These are phyloP conservation scores for Centrocercus urophasianus DNA, from an alignment of 2,113 vertebrate genomes.

Conservation along the genomic window DNA sequence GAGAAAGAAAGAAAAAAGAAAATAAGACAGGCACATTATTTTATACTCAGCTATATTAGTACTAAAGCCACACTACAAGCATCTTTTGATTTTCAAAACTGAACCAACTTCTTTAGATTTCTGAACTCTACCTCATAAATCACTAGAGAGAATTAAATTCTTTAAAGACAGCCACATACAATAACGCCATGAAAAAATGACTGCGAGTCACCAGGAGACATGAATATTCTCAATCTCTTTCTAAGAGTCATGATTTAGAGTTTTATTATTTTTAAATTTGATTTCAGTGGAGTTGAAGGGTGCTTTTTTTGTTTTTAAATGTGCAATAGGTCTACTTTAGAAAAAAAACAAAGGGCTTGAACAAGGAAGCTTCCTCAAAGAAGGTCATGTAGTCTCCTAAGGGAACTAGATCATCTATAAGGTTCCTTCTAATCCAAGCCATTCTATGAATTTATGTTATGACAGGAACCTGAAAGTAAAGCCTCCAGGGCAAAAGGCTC, in stretches of 20 bases:
- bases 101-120: neutral
- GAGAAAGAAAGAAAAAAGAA: constrained; percentile 42
- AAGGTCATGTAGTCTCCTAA: neutral
- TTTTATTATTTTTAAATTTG: neutral
- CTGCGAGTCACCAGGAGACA: neutral
- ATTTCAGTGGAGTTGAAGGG: neutral
- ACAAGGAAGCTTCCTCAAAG: neutral
- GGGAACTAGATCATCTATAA: neutral
- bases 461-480: neutral
- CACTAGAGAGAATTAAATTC: neutral
- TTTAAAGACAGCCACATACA: neutral
- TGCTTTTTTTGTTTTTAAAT: neutral
- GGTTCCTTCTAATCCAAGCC: neutral
- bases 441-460: neutral
- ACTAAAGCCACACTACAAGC: neutral
- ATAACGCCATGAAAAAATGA: neutral
- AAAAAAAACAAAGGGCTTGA: neutral
- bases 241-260: neutral
- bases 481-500: neutral
- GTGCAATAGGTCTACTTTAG: neutral
- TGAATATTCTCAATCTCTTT: neutral
- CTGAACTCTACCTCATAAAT: neutral
- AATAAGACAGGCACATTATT: neutral
- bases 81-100: neutral
- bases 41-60: neutral